A percentile compares a stretch with the other conserved stretches of the same genome.
phyloP scores from a whole-genome alignment of 2,888 invertebrate genomes.

The Cactoblastis cactorum region DNA sequence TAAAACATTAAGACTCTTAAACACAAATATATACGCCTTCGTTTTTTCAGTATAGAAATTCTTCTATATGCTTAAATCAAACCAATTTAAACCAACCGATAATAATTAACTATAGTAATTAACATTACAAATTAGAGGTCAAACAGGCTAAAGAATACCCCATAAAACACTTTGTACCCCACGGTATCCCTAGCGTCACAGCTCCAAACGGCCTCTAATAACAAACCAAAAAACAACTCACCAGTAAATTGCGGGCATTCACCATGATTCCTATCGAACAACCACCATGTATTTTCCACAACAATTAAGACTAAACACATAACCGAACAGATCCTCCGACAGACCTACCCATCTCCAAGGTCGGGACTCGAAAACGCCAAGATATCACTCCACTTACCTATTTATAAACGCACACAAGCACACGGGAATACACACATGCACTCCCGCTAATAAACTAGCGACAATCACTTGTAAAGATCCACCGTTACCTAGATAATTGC shows the following conservation, averaged over 20 bases:
- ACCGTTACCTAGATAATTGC: constrained; percentile 25
- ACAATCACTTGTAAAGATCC: constrained; percentile 34
- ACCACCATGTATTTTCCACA: constrained; percentile 36
- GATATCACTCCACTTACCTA: constrained; percentile 56
- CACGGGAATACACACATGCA: constrained; percentile 31
- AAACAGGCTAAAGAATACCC: too few relatives aligned
- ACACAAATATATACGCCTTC: too few relatives aligned
- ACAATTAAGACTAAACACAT: constrained; percentile 23
- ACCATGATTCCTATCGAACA: constrained; percentile 10
- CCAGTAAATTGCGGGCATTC: constrained; percentile 11
- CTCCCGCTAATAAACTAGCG: constrained; percentile 22
- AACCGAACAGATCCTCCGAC: constrained; percentile 24
- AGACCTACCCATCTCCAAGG: constrained; percentile 68
- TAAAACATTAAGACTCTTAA: too few relatives aligned
- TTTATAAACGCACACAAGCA: constrained; percentile 67
- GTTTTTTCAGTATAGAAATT: too few relatives aligned
- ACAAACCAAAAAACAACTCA: neutral
- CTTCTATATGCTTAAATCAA: too few relatives aligned
- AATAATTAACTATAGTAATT: too few relatives aligned
- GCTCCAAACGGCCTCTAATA: too few relatives aligned
- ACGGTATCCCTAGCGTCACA: too few relatives aligned
- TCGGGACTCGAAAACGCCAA: constrained; percentile 60
- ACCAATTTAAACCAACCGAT: too few relatives aligned
- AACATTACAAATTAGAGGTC: too few relatives aligned
- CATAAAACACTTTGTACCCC: too few relatives aligned